Base-by-base conservation (phyloP, 53 echinoderm and acorn worm species). In the Patiria pectinifera region DNA sequence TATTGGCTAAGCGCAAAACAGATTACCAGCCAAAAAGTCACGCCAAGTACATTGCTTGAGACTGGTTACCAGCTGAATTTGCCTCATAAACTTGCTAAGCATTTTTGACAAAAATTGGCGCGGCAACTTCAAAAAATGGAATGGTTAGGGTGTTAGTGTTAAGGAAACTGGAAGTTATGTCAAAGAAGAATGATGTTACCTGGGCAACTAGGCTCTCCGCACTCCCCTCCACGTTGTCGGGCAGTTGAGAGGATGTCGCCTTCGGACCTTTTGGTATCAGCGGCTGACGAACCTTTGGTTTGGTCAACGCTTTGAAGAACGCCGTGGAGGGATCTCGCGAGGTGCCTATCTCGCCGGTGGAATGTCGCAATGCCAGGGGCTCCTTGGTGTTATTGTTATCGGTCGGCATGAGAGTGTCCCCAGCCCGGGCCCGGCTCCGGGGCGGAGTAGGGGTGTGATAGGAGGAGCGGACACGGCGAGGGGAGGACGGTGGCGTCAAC, bases 401-500 rank as follows among this genome's bases (percentile, higher is more conserved):
- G 11, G 92, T 85, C n/a, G 95, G 91, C 59, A 91, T 72, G 76
- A 85, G 92, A 82, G 84, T 78, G 60, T 83, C 91, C 35, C 91
- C 81, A 62, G 92, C 93, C 58, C 79, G 86, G 23, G 91, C 94
- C 72, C 94, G 89, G 89, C 93, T 61, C 21, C 80, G 93, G 86
- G 92, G 93, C 59, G 99, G 96, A 61, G 92, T 76, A 23, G 97
- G 97, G 80, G 95, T 96, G 94, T 99, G 97, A 83, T 95, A 95
- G 93, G 99, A 97, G 91, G 97, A 97, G 49, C 97, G 97, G 46
- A 97, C 90, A 69, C 96, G 94, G 21, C 90, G 89, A 8, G 97
- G 99, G 83, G 99, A 97, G 62, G 97, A 97, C 25, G 97, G 97
- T 23, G 97, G 99, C 13, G 99, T 99, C 69, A 97, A 95, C 99